Conservation (phyloP, 2,888 invertebrate species). For the Doris montereyensis region DNA sequence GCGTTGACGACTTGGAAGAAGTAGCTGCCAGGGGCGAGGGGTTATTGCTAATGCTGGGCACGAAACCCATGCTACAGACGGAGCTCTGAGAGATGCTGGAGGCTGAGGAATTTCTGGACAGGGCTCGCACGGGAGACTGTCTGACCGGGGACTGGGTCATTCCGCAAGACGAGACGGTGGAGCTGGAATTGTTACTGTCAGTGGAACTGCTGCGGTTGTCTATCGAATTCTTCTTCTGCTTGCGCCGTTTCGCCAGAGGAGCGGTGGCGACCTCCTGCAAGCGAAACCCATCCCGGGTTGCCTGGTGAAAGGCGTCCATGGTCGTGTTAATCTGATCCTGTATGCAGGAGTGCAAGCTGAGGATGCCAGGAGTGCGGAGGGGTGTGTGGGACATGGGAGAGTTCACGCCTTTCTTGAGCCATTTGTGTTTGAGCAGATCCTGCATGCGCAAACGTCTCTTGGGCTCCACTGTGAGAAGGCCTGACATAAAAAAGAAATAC, state of each 20-base stretch:
- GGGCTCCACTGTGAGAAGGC: conserved; percentile 86
- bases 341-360: conserved; percentile 74
- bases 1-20: not conserved
- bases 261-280: conserved; percentile 82
- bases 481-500: conserved; percentile 67
- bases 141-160: conserved; percentile 46
- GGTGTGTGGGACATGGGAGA: conserved; percentile 74
- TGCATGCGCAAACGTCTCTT: conserved; percentile 80
- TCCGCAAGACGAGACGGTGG: conserved; percentile 46
- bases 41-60: conserved; percentile 51
- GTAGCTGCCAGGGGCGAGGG: conserved; percentile 39
- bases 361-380: conserved; percentile 79
- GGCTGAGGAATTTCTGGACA: conserved; percentile 57
- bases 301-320: conserved; percentile 81
- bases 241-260: conserved; percentile 81
- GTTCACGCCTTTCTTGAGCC: conserved; percentile 77
- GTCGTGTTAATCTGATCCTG: conserved; percentile 78
- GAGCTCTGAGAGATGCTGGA: conserved; percentile 57
- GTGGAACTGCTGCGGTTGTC: conserved; percentile 65
- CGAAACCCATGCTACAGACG: conserved; percentile 62
- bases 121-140: conserved; percentile 57
- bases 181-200: conserved; percentile 63
- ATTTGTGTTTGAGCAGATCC: conserved; percentile 80
- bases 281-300: conserved; percentile 82
- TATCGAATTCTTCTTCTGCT: conserved; percentile 74